Base-by-base conservation (phyloP, 1,140 invertebrate species). In the Probaryconus sp. region DNA sequence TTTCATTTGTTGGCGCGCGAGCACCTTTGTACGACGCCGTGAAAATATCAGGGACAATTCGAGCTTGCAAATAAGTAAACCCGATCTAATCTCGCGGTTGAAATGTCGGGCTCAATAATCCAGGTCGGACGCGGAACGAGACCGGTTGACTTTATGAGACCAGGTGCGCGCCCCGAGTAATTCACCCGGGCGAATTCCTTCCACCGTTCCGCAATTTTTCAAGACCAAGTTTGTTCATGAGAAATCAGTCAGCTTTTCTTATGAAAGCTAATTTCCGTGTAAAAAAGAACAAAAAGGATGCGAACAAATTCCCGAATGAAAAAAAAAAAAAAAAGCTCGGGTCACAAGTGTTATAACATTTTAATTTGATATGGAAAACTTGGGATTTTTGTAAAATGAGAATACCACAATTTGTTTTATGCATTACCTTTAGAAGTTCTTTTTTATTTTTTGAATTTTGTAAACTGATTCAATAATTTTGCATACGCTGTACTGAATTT, bases 31-130 rank as follows among this genome's bases (percentile, higher is more conserved):
- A 31, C 45, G 43, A 45, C 31, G 3, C 9, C 10, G 10, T 17
- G 17, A 7, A 42, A 55, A 33, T 11, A 35, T n/a, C n/a, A 9
- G n/a, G 11, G 5, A 18, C 18, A 68, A 58, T 50, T 64, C 26
- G 24, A 9, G 21, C 28, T 74, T 45, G 55, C 43, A 65, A 68
- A 75, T 65, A 69, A 60, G 58, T 26, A 51, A 35, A 38, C 37
- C 45, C 42, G 35, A 63, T 67, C 33, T 74, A 63, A 74, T 74
- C 55, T 50, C 45, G 47, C 35, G 55, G 61, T 63, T 48, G 42
- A 56, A 74, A 63, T 56, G 50, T 33, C 40, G 28, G 28, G 26
- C 40, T 68, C 45, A 48, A 68, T 74, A 74, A 74, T 63, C 42
- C 33, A 26, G 11, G 38, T 37, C 24, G 50, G 53, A 51, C 10